Conservation (phyloP, 2,113 vertebrate species). For the Euleptes europaea region DNA sequence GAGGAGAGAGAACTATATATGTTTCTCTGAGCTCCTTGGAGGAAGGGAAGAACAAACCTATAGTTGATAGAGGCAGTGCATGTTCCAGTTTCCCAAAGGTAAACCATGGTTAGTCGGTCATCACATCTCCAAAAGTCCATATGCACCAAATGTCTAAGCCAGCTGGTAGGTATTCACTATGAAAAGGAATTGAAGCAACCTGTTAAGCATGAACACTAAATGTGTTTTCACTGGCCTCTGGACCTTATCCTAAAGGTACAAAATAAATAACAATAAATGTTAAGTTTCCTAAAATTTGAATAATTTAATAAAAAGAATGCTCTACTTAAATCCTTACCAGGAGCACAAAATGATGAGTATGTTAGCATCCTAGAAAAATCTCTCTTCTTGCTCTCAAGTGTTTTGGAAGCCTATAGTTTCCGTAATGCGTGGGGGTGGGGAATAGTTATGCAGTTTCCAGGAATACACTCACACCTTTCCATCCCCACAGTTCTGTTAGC, state of each 20-base stretch:
- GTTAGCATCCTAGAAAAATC: background rate
- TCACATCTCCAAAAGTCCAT: background rate
- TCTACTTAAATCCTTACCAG: background rate
- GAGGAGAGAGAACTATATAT: too few species aligned
- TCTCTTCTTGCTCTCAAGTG: background rate
- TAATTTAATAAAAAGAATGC: too few species aligned
- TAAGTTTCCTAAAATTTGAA: background rate
- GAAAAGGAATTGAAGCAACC: background rate
- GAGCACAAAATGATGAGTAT: background rate
- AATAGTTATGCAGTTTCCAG: background rate
- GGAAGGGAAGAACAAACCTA: too few species aligned
- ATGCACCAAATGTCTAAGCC: too few species aligned
- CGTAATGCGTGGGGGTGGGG: fast-evolving
- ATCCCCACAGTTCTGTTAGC: background rate
- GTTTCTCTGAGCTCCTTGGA: too few species aligned
- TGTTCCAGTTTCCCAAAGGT: background rate
- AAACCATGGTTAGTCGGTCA: background rate
- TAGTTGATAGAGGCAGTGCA: too few species aligned
- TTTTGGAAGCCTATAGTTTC: background rate
- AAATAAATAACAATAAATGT: background rate
- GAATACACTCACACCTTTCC: background rate
- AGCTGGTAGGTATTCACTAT: background rate
- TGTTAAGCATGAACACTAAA: background rate
- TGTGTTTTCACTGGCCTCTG: background rate
- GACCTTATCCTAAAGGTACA: background rate